Percentiles rank a stretch among this genome's conserved stretches.
phyloP scores from a whole-genome alignment of 2,888 invertebrate species.

The Barypeithes pellucidus region DNA sequence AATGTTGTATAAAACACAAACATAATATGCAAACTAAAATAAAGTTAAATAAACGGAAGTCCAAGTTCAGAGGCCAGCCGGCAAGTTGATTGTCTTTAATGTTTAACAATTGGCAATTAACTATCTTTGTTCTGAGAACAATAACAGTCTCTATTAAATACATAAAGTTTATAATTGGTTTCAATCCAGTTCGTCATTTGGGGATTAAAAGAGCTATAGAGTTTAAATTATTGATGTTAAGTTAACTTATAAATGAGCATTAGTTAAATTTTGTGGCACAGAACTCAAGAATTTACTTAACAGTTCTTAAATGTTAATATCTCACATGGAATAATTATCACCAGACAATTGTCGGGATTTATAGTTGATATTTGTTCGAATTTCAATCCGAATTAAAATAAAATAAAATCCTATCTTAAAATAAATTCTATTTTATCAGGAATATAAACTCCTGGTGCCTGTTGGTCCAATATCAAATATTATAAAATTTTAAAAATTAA shows the following conservation, averaged over 20 bases:
- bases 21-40: constrained; percentile 48
- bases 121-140: constrained; percentile 49
- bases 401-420: too few species aligned
- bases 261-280: constrained; percentile 7
- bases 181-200: constrained; percentile 48
- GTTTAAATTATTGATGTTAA: constrained; percentile 36
- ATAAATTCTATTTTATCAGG: too few species aligned
- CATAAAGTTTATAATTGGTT: constrained; percentile 54
- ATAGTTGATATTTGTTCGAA: too few species aligned
- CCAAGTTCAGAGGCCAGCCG: constrained; percentile 48
- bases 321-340: too few species aligned
- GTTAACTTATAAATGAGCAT: constrained; percentile 16
- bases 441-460: too few species aligned
- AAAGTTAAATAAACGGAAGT: constrained; percentile 52
- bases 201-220: constrained; percentile 38
- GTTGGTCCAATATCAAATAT: too few species aligned
- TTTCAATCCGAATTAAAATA: too few species aligned
- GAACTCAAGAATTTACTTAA: background rate
- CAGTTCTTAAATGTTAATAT: too few species aligned
- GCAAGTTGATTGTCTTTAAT: constrained; percentile 53
- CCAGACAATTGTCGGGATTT: too few species aligned
- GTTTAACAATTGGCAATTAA: constrained; percentile 54
- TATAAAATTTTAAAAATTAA: too few species aligned
- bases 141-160: constrained; percentile 48
- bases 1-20: constrained; percentile 33